A percentile compares a stretch with the other conserved stretches of the same genome.
Conservation (phyloP, 2,888 invertebrate species). For the Ophion obscuratus region DNA sequence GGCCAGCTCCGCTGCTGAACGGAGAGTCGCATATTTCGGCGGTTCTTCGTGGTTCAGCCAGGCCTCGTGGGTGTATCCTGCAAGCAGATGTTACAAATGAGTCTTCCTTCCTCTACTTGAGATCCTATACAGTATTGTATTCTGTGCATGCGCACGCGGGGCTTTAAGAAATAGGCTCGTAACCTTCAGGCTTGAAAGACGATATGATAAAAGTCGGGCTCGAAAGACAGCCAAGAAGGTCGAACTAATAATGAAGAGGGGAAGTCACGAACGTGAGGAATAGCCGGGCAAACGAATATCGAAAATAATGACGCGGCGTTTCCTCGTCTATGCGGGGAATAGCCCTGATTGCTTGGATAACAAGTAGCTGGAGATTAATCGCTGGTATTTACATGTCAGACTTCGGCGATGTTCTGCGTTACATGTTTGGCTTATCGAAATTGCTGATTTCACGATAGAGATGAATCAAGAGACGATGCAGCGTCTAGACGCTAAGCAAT, state of each 20-base stretch:
- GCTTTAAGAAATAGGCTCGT: background rate
- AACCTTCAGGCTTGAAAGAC: background rate
- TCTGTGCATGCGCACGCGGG: background rate
- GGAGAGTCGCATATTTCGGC: conserved; percentile 86
- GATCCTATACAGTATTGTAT: background rate
- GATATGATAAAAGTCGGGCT: background rate
- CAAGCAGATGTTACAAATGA: conserved; percentile 54
- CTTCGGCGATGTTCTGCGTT: too few species aligned
- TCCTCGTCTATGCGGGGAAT: too few species aligned
- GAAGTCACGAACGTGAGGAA: too few species aligned
- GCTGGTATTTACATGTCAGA: too few species aligned
- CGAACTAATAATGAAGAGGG: background rate
- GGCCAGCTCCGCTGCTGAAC: conserved; percentile 85
- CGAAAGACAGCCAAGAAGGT: background rate
- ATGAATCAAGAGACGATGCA: too few species aligned
- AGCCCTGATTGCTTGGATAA: too few species aligned
- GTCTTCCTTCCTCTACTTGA: background rate
- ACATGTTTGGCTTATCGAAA: too few species aligned
- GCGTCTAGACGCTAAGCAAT: too few species aligned
- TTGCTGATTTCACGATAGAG: too few species aligned
- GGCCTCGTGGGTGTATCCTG: conserved; percentile 82
- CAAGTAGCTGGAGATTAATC: too few species aligned
- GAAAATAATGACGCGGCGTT: background rate
- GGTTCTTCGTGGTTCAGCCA: conserved; percentile 84
- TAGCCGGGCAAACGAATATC: background rate